Conservation (phyloP, 2,113 vertebrate species). For the Sylvia atricapilla region DNA sequence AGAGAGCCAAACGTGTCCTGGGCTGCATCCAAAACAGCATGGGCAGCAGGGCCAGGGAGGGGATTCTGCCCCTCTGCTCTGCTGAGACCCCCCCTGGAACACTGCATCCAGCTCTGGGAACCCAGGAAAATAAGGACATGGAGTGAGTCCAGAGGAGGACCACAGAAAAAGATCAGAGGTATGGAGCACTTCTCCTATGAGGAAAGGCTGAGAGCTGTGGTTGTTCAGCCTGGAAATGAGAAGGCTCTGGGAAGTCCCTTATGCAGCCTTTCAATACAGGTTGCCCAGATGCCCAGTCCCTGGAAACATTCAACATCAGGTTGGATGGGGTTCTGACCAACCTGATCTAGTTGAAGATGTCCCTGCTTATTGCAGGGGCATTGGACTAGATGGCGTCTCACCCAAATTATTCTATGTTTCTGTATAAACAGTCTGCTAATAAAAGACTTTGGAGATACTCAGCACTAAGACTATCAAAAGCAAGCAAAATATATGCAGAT, state of each 20-base stretch:
- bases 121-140: background rate
- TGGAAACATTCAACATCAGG: background rate
- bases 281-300: background rate
- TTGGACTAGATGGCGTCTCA: background rate
- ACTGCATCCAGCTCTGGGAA: background rate
- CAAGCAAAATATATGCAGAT: background rate
- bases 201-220: background rate
- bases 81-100: background rate
- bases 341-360: background rate
- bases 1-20: accelerated
- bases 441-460: background rate
- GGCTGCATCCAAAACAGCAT: background rate
- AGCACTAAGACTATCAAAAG: background rate
- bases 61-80: background rate
- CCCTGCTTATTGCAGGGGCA: background rate
- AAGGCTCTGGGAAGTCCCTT: background rate
- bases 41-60: background rate
- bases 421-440: background rate
- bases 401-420: background rate
- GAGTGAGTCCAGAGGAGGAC: background rate
- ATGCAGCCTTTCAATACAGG: too few species aligned
- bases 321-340: background rate
- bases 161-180: background rate
- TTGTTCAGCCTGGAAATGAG: background rate
- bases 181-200: background rate